A percentile compares a stretch with the other conserved stretches of the same genome.
phyloP scores from a whole-genome alignment of 1,140 invertebrate species.

The Drosophila bipectinata region DNA sequence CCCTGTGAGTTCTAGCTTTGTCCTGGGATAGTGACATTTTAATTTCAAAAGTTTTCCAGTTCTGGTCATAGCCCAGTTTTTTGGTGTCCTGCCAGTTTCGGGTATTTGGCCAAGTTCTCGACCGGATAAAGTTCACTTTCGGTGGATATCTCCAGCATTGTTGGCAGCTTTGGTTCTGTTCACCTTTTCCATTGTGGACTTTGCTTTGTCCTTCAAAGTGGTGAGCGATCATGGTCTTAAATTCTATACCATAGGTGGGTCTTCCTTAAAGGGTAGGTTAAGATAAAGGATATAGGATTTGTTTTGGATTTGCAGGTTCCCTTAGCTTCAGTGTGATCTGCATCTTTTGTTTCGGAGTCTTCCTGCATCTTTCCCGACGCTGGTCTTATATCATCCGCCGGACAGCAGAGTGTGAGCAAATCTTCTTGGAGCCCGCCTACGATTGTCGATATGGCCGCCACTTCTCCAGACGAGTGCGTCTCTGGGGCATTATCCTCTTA shows the following conservation, averaged over 20 bases:
- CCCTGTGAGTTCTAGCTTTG: slow-evolving; percentile 64
- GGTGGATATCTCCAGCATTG: slow-evolving; percentile 55
- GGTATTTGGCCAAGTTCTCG: slow-evolving; percentile 56
- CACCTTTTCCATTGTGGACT: slow-evolving; percentile 61
- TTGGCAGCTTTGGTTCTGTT: slow-evolving; percentile 51
- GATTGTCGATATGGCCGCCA: slow-evolving; percentile 40
- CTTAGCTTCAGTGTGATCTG: slow-evolving; percentile 77
- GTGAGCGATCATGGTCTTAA: slow-evolving; percentile 65
- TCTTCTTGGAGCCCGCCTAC: slow-evolving; percentile 63
- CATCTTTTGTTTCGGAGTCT: slow-evolving; percentile 60
- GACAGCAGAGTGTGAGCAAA: slow-evolving; percentile 57
- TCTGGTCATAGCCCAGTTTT: slow-evolving; percentile 62
- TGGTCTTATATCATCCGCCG: slow-evolving; percentile 65
- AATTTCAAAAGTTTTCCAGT: slow-evolving; percentile 36
- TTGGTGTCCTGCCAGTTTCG: slow-evolving; percentile 66
- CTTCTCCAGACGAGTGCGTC: slow-evolving; percentile 52
- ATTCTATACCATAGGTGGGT: slow-evolving; percentile 71
- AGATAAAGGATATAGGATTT: neutral
- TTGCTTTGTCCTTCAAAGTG: slow-evolving; percentile 54
- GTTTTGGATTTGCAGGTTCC: slow-evolving; percentile 38
- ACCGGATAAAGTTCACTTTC: slow-evolving; percentile 55
- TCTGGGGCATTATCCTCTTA: slow-evolving; percentile 54
- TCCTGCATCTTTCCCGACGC: slow-evolving; percentile 56
- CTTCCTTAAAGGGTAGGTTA: neutral
- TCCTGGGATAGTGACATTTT: neutral